A percentile compares a stretch with the other conserved stretches of the same genome.
These are phyloP conservation scores for Pterostichus niger DNA, from an alignment of 2,888 invertebrate species.

Conservation along the genomic window DNA sequence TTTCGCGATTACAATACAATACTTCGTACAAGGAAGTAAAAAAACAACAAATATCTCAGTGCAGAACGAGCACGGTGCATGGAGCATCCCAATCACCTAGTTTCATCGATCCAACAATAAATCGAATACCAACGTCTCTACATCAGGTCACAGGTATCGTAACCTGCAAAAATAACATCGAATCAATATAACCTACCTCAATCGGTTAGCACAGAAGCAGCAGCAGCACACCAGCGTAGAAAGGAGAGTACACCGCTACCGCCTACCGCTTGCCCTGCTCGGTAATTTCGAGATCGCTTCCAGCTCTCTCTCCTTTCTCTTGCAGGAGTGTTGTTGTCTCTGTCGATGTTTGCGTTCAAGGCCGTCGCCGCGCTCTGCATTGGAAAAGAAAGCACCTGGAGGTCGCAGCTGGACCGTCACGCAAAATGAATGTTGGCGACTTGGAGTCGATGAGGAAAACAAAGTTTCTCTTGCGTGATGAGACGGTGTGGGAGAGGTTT, in stretches of 20 bases:
- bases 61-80: too few species aligned
- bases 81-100: not conserved
- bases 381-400: conserved; percentile 55
- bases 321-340: not conserved
- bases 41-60: too few species aligned
- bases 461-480: conserved; percentile 30
- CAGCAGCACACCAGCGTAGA: too few species aligned
- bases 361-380: conserved; percentile 18
- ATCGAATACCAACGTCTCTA: too few species aligned
- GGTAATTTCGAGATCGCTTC: too few species aligned
- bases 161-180: conserved; percentile 2
- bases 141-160: conserved; percentile 10
- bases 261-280: too few species aligned
- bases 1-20: too few species aligned
- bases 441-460: not conserved
- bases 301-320: conserved; percentile 11
- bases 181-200: conserved; percentile 42
- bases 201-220: not conserved
- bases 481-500: conserved; percentile 12
- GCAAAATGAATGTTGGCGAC: too few species aligned
- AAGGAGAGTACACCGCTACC: too few species aligned
- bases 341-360: conserved; percentile 30
- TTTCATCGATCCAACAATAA: not conserved
- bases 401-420: conserved; percentile 36
- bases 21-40: too few species aligned